Percentiles rank a stretch among this genome's conserved stretches.
These are phyloP conservation scores for Dipodomys stephensi DNA, from an alignment of 2,113 vertebrate species.

Conservation along the genomic window DNA sequence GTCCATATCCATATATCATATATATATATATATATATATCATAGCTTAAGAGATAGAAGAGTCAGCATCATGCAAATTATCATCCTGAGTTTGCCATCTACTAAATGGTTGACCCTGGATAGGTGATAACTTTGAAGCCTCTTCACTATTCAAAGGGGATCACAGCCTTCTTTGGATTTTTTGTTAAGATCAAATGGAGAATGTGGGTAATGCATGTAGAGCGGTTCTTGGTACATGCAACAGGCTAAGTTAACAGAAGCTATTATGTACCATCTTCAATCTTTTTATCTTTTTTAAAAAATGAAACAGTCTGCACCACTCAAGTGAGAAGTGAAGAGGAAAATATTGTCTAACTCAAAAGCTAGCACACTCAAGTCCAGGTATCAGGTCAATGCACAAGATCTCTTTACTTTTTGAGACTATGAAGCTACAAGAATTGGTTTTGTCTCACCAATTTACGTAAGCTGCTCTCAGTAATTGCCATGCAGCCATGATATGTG, in stretches of 20 bases:
- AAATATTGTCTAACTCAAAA: not conserved
- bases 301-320: not conserved
- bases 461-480: not conserved
- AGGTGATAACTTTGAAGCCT: not conserved
- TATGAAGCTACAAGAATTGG: not conserved
- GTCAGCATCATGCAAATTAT: not conserved
- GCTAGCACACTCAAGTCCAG: not conserved
- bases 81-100: not conserved
- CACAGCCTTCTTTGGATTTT: not conserved
- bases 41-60: not conserved
- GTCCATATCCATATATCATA: no score
- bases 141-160: slow-evolving; percentile 1
- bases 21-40: not conserved
- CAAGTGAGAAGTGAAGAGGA: not conserved
- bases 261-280: not conserved
- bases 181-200: not conserved
- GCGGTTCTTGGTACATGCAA: not conserved
- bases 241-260: slow-evolving; percentile 14
- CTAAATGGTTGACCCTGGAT: not conserved
- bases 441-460: not conserved
- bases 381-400: not conserved
- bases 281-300: slow-evolving; percentile 39
- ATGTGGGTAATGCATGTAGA: not conserved
- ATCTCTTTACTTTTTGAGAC: slow-evolving; percentile 16
- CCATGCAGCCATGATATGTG: not conserved